Evolutionary conservation across 2,888 invertebrate genomes (phyloP), one percentile per base, ranked within the genome.

Genomic region (Phortica magna): DNA sequence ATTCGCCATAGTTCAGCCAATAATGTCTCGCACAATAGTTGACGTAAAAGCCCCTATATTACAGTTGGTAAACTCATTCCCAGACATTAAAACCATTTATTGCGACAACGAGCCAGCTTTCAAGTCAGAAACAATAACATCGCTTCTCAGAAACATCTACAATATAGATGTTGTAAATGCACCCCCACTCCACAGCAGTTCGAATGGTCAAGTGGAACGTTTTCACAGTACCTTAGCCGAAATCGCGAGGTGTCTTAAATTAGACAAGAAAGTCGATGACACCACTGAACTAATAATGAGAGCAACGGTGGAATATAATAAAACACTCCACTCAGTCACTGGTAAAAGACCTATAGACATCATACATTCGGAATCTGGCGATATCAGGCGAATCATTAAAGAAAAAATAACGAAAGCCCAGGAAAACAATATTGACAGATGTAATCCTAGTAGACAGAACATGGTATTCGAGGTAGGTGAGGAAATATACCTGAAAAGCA

Each of bases 1-100:
- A 72, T 81, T 81, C 68, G 73, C 77, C 14, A 64, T 77, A 9
- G 76, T 79, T 1, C 71, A 78, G n/a, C 75, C 76, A 17, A 75
- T 80, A 42, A n/a, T 9, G 17, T 77, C 75, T 31, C 72, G 78
- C 22, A 72, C 77, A 42, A 80, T 78, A 22, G 22, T 75, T 17
- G 76, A 80, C 39, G 17, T 80, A 22, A 80, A 80, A 71, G 10
- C 19, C 2, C 73, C 71, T 12, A 74, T 74, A n/a, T 6, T 79
- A 7, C 77, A 77, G 41, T 31, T 78, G 61, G 57, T 77, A 9
- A 78, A 77, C 61, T 53, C 77, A 3, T 79, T 79, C 59, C 55
- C 78, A 10, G 43, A 65, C 12, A 74, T 61, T 7, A 79, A 79
- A 76, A 61, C 73, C 17, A 77, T 79, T 65, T 78, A 74, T 57